These are phyloP conservation scores for Leucania comma DNA, from an alignment of 2,888 invertebrate species.

Conservation along the genomic window DNA sequence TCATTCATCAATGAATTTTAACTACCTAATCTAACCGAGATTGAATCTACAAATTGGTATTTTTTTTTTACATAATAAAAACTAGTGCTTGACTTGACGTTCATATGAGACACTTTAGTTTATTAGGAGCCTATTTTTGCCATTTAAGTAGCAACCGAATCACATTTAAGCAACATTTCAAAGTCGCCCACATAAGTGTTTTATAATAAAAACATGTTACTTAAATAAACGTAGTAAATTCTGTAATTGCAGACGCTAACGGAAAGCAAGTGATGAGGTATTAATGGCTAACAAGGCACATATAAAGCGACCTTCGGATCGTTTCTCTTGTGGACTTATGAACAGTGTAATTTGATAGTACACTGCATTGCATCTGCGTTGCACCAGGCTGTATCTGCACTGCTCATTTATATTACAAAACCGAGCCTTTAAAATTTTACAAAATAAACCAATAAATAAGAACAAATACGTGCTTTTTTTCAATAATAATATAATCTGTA, in stretches of 20 bases:
- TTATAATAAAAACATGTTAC: background rate
- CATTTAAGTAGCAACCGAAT: no score
- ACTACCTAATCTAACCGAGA: no score
- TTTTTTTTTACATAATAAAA: no score
- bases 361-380: background rate
- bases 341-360: constrained; percentile 41
- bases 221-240: background rate
- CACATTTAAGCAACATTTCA: no score
- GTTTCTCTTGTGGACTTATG: constrained; percentile 43
- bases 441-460: background rate
- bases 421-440: background rate
- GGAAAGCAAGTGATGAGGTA: constrained; percentile 14
- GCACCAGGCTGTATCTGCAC: constrained; percentile 2
- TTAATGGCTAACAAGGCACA: constrained; percentile 23
- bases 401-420: constrained; percentile 2
- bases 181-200: no score
- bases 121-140: no score
- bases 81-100: no score
- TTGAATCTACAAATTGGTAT: no score
- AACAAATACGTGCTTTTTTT: background rate
- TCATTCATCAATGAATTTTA: no score
- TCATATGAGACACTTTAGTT: no score
- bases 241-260: constrained; percentile 1
- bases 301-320: constrained; percentile 13
- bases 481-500: no score